Percentiles rank a stretch among this genome's conserved stretches.
These are phyloP conservation scores for Laothoe populi DNA, from an alignment of 2,888 invertebrate species.

Conservation along the genomic window DNA sequence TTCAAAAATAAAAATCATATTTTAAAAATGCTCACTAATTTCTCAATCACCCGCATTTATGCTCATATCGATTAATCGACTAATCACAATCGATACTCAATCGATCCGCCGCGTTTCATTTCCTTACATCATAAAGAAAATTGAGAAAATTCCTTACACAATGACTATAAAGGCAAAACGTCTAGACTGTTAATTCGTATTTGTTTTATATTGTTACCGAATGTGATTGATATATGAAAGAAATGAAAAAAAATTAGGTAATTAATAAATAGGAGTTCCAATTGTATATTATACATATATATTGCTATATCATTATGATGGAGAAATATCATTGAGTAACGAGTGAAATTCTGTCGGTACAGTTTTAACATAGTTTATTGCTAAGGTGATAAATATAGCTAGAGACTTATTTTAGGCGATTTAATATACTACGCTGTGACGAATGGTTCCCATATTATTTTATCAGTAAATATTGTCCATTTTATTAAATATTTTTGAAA, in stretches of 20 bases:
- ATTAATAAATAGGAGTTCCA: constrained; percentile 84
- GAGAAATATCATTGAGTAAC: constrained; percentile 24
- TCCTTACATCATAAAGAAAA: constrained; percentile 35
- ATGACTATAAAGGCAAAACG: constrained; percentile 33
- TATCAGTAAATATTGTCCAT: neutral
- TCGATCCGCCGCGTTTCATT: constrained; percentile 33
- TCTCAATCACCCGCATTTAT: neutral
- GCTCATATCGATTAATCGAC: constrained; percentile 13
- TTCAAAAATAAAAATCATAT: neutral
- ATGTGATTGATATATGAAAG: constrained; percentile 70
- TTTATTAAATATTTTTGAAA: too few relatives aligned
- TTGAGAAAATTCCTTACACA: constrained; percentile 31
- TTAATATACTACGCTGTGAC: neutral
- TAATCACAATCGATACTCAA: constrained; percentile 1
- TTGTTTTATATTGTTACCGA: constrained; percentile 77
- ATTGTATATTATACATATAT: constrained; percentile 83
- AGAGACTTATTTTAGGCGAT: neutral
- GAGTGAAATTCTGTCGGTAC: constrained; percentile 9
- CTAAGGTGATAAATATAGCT: constrained; percentile 3
- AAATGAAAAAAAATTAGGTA: constrained; percentile 72
- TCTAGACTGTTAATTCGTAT: constrained; percentile 67
- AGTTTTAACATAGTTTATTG: constrained; percentile 17
- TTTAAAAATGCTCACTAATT: neutral
- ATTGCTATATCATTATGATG: constrained; percentile 43
- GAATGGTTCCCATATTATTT: neutral